Conservation (phyloP, 2,797 vertebrate species). For the Phyllotis vaccarum region DNA sequence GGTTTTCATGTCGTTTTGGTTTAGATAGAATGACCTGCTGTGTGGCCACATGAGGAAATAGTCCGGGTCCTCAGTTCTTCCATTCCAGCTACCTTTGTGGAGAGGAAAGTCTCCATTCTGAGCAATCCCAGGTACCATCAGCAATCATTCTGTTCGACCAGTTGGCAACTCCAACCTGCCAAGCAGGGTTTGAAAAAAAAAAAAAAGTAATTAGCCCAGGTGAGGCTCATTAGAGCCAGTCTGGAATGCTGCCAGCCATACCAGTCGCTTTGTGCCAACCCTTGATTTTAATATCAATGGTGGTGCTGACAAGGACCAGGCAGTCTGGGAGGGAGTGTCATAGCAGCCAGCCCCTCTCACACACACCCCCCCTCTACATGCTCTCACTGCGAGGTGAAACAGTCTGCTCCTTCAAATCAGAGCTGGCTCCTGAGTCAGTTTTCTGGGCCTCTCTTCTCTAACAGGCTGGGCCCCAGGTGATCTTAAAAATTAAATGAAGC, state of each 20-base stretch:
- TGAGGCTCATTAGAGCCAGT: conserved; percentile 83
- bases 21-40: background rate
- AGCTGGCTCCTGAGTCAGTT: background rate
- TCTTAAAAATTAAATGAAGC: conserved; percentile 74
- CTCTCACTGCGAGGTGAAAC: background rate
- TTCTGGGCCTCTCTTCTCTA: conserved; percentile 38
- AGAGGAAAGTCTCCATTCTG: conserved; percentile 74
- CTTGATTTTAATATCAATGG: conserved; percentile 78
- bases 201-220: conserved; percentile 83
- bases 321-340: conserved; percentile 50
- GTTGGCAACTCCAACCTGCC: conserved; percentile 79
- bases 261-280: conserved; percentile 67
- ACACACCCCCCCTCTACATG: background rate
- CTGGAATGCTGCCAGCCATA: conserved; percentile 68
- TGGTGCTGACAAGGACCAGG: conserved; percentile 52
- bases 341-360: background rate
- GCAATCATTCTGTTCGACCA: conserved; percentile 70
- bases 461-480: conserved; percentile 64
- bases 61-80: conserved; percentile 54
- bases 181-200: conserved; percentile 79
- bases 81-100: background rate
- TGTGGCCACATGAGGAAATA: background rate
- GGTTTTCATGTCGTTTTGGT: background rate
- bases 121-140: conserved; percentile 62
- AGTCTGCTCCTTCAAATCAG: background rate